Base-by-base conservation (phyloP, 2,888 invertebrate species). In the Archips xylosteana region DNA sequence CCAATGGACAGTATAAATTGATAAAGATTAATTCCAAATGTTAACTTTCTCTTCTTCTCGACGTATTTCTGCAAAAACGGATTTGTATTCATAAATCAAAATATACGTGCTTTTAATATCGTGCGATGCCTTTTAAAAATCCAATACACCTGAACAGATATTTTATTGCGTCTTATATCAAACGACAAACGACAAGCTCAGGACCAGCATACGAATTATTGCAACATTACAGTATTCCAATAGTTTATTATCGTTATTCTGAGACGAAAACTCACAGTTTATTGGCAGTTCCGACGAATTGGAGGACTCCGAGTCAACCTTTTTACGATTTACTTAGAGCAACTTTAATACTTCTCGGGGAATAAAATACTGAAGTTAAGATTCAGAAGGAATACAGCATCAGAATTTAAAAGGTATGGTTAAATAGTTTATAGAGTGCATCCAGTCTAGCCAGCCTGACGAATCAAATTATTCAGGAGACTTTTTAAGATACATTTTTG, bases 241-340 rank as follows among this genome's bases (percentile, higher is more conserved):
- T 73, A 68, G 62, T 92, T 92, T 91, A 92, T 83, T 85, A 83
- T 79, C 79, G 80, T 82, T n/a, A n/a, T n/a, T 84, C 78, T 81
- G 80, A 87, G 85, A 87, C 81, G 86, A 88, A 84, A 87, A 85
- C 83, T 87, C 83, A 86, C 86, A 89, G 85, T 91, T 91, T 90
- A 90, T 88, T 77, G 86, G 83, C 85, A 82, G 85, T 89, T 85
- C 83, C 74, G 78, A 79, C 79, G 84, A 87, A 88, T 89, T 82
- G 82, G 82, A 67, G 57, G n/a, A 75, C 72, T 72, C 51, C 32
- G 47, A 72, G 75, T 69, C 64, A 80, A 85, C 77, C 80, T 78
- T 84, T 88, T 87, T 88, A 88, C 80, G 84, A 82, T 82, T 82
- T 79, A 79, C 78, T 78, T 80, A 78, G 78, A 85, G 81, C 80